Base-by-base conservation (phyloP, 1,140 invertebrate species). In the Drosophila asahinai region DNA sequence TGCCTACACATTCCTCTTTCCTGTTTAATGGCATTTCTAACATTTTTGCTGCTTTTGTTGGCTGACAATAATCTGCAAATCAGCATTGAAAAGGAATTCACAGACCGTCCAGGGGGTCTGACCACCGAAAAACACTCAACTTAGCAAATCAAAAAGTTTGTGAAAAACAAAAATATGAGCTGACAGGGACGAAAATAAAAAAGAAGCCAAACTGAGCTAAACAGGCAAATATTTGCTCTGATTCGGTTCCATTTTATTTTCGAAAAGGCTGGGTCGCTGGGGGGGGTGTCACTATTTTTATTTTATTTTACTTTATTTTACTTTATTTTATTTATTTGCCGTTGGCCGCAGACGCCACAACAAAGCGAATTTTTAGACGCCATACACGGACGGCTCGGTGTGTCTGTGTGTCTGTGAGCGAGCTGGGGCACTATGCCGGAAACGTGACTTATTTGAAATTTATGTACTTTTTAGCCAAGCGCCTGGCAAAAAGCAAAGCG, bases 401-500 rank as follows among this genome's bases (percentile, higher is more conserved):
- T 55, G 42, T 52, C 45, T 25, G 65, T 52, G 42, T 36, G 12
- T 65, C 48, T 55, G 63, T 45, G 11, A 54, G 45, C 54, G 49
- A 57, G 48, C 15, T 70, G 59, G 40, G 81, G 48, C 63, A 73
- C 71, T 81, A 80, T 78, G 65, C 81, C 81, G 79, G 79, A 90
- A 89, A 90, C 86, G 86, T 90, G 86, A 90, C 82, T 90, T 90
- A 90, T 90, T 90, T 65, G 58, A 86, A 82, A 90, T 90, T 90
- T 90, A 90, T 90, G 81, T 90, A 90, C 86, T 86, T 90, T 90
- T 90, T 86, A 86, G 63, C 75, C 52, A 77, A 81, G 65, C 62
- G 59, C 48, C 42, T 14, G 43, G n/a, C 43, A 27, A 55, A 73
- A 64, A 73, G 61, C 47, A 76, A 77, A 78, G 80, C 68, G 63